Evolutionary conservation across 2,888 invertebrate species (phyloP).

Genomic region (Caenorhabditis sp.): DNA sequence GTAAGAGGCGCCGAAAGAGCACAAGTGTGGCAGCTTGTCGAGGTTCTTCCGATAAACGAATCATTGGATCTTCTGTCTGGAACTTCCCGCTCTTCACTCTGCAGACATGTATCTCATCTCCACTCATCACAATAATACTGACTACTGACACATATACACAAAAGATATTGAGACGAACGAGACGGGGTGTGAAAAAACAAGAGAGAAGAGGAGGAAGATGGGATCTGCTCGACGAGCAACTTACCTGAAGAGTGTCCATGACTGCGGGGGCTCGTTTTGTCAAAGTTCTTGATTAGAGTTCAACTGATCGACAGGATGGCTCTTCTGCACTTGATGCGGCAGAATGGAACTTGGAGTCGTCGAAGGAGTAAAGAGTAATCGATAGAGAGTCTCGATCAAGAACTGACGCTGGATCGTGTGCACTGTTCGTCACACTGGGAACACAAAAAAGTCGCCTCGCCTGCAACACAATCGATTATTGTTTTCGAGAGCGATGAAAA

Average conservation of each 20-base stretch:
- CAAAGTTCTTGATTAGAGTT: slow-evolving; percentile 40
- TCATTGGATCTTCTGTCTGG: not conserved
- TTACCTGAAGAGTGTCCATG: slow-evolving; percentile 55
- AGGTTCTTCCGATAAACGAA: not conserved
- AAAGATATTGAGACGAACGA: slow-evolving; percentile 7
- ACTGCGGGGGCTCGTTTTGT: slow-evolving; percentile 16
- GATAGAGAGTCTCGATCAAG: slow-evolving; percentile 50
- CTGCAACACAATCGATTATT: slow-evolving; percentile 41
- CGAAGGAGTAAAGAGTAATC: slow-evolving; percentile 29
- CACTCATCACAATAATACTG: not conserved
- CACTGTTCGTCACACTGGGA: slow-evolving; percentile 65
- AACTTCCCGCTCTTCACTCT: not conserved
- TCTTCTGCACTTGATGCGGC: slow-evolving; percentile 67
- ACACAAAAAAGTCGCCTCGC: slow-evolving; percentile 64
- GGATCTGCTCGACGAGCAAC: not conserved
- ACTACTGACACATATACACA: not conserved
- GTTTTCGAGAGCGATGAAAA: slow-evolving; percentile 1
- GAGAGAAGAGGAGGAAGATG: slow-evolving; percentile 4
- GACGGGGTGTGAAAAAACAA: slow-evolving; percentile 24
- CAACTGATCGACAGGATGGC: slow-evolving; percentile 20
- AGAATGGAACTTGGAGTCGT: slow-evolving; percentile 45
- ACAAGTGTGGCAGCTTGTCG: slow-evolving; percentile 23
- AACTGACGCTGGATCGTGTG: slow-evolving; percentile 63
- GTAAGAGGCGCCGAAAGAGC: slow-evolving; percentile 30
- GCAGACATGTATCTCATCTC: not conserved